A percentile compares a stretch with the other conserved stretches of the same genome.
Conservation (phyloP, 2,113 vertebrate species). For the Cercopithecus mona region DNA sequence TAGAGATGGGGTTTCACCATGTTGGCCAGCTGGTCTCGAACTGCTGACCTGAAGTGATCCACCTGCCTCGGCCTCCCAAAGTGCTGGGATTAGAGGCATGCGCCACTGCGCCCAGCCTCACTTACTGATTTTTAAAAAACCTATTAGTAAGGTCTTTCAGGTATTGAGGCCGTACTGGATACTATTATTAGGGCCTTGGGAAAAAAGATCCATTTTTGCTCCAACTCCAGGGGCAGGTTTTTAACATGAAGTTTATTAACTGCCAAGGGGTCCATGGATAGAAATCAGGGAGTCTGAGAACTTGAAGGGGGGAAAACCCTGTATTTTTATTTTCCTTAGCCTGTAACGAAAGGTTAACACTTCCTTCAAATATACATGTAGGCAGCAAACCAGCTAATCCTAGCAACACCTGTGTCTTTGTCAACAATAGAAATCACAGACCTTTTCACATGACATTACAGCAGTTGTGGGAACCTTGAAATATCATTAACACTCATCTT, state of each 20-base stretch:
- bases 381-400: not conserved
- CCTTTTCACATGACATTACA: not conserved
- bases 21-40: too few relatives aligned
- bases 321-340: not conserved
- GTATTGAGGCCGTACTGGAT: not conserved
- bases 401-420: not conserved
- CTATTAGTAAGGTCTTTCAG: not conserved
- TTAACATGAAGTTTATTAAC: not conserved
- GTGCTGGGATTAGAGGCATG: too few relatives aligned
- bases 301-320: not conserved
- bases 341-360: not conserved
- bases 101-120: too few relatives aligned
- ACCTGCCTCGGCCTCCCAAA: too few relatives aligned
- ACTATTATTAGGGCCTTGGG: not conserved
- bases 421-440: not conserved
- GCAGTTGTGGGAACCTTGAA: not conserved
- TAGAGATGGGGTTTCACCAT: too few relatives aligned
- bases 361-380: not conserved
- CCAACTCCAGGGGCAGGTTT: not conserved
- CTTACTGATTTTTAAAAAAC: too few relatives aligned
- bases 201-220: not conserved
- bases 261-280: not conserved
- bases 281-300: not conserved
- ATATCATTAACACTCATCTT: not conserved
- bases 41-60: too few relatives aligned